These are phyloP conservation scores for Tolmerus cingulatus DNA, from an alignment of 2,888 invertebrate genomes.

Conservation along the genomic window DNA sequence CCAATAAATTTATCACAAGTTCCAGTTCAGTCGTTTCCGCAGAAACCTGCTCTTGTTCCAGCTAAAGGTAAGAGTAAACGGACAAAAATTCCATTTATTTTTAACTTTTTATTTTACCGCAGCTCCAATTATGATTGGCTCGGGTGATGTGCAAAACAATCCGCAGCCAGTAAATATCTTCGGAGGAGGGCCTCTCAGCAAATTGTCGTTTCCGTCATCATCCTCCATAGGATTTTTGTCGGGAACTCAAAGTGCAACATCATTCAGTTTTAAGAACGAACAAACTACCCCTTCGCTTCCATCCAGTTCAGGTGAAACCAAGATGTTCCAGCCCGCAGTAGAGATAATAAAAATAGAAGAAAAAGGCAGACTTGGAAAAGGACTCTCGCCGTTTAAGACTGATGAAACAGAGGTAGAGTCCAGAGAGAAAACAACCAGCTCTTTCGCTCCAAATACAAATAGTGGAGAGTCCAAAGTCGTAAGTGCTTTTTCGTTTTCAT, in stretches of 20 bases:
- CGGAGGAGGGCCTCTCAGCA: background rate
- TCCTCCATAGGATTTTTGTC: background rate
- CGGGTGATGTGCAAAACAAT: background rate
- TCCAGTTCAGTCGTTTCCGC: background rate
- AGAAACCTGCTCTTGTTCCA: background rate
- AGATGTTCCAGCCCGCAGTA: background rate
- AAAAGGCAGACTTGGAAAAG: background rate
- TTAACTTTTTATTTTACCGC: background rate
- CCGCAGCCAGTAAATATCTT: background rate
- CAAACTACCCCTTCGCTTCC: background rate
- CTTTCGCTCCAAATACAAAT: conserved; percentile 12
- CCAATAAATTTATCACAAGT: background rate
- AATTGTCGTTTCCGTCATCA: background rate
- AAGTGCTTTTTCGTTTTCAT: background rate
- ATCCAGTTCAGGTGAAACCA: background rate
- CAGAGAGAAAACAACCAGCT: background rate
- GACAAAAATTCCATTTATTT: background rate
- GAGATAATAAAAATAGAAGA: background rate
- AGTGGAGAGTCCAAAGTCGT: background rate
- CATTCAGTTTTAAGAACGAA: background rate
- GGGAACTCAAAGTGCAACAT: background rate
- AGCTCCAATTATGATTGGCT: background rate
- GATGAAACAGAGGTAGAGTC: background rate
- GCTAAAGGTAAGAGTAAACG: background rate
- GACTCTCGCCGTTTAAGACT: background rate